A percentile compares a stretch with the other conserved stretches of the same genome.
Evolutionary conservation across 2,113 vertebrate species (phyloP).

Genomic region (Urocitellus parryii): DNA sequence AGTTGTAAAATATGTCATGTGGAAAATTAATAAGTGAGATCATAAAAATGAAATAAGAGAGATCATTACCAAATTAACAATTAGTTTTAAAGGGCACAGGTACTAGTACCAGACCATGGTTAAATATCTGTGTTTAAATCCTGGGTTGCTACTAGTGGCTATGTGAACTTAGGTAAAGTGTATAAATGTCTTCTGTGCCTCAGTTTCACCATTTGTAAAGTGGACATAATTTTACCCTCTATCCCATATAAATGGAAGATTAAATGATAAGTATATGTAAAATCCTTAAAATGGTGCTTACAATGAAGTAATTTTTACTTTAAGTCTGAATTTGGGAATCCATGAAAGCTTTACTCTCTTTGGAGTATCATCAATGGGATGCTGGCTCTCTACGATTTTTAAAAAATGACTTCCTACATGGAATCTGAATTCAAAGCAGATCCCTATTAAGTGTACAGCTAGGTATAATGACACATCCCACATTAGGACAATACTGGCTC

Average conservation of each 20-base stretch:
- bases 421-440: background rate
- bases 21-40: background rate
- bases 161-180: background rate
- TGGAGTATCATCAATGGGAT: background rate
- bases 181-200: background rate
- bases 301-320: background rate
- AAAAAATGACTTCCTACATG: background rate
- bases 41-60: background rate
- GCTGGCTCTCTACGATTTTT: background rate
- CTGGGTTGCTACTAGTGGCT: background rate
- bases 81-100: background rate
- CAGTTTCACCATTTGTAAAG: background rate
- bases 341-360: background rate
- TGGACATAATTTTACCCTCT: background rate
- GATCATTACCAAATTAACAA: background rate
- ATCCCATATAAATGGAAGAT: background rate
- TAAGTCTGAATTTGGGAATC: background rate
- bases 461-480: fast-evolving
- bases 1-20: background rate
- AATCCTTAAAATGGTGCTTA: background rate
- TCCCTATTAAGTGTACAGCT: fast-evolving
- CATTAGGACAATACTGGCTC: fast-evolving
- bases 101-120: background rate
- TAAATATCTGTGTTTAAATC: background rate
- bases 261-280: background rate